A percentile compares a stretch with the other conserved stretches of the same genome.
phyloP scores from a whole-genome alignment of 2,888 invertebrate species.

The Melangyna quadrimaculata region DNA sequence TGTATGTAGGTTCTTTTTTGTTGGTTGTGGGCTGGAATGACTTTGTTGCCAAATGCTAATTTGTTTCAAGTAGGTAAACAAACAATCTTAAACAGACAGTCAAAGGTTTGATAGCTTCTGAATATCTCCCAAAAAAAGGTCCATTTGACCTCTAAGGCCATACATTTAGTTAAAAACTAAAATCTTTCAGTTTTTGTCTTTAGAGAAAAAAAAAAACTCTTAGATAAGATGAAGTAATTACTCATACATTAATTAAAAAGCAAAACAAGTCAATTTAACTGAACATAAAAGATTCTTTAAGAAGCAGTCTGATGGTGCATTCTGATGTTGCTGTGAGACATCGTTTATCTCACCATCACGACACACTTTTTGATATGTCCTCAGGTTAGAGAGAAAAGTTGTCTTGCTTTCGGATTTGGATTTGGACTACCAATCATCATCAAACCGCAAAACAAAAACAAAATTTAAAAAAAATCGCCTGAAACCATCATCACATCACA shows the following conservation, averaged over 20 bases:
- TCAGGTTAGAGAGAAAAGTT: slow-evolving; percentile 35
- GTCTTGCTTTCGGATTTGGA: neutral
- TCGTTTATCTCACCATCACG: slow-evolving; percentile 7
- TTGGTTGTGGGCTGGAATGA: neutral
- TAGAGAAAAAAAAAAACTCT: too few species aligned
- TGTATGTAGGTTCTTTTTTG: neutral
- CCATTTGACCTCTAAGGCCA: too few species aligned
- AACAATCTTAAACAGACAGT: slow-evolving; percentile 57
- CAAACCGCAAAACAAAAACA: slow-evolving; percentile 50
- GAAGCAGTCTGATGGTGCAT: neutral
- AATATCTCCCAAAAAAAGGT: slow-evolving; percentile 13
- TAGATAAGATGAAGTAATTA: too few species aligned
- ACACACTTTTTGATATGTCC: slow-evolving; percentile 57
- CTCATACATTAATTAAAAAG: neutral
- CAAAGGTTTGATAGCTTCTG: slow-evolving; percentile 40
- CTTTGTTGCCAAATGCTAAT: slow-evolving; percentile 52
- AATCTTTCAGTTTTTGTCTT: too few species aligned
- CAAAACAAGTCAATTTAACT: slow-evolving; percentile 40
- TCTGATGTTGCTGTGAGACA: neutral
- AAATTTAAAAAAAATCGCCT: slow-evolving; percentile 47
- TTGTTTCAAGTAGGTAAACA: slow-evolving; percentile 57
- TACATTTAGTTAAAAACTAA: too few species aligned
- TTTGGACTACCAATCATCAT: slow-evolving; percentile 8
- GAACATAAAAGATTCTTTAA: neutral
- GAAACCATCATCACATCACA: slow-evolving; percentile 51